phyloP scores from a whole-genome alignment of 2,888 invertebrate species.

The Andrena camellia region DNA sequence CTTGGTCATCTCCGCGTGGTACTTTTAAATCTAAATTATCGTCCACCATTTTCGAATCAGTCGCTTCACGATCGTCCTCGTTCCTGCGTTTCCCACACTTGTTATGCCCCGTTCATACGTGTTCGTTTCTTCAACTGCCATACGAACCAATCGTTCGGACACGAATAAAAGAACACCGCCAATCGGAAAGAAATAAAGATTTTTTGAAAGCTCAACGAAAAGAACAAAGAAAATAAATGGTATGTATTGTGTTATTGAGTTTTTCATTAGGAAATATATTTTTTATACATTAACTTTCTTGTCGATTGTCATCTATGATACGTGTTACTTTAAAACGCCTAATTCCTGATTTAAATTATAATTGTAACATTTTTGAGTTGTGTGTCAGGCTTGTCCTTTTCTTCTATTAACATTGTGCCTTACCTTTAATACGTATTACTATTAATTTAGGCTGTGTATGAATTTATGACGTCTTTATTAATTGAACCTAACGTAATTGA shows the following conservation, averaged over 20 bases:
- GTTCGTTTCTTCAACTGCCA: conserved; percentile 13
- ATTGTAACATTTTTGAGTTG: too few species aligned
- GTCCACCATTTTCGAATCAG: background rate
- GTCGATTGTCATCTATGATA: too few species aligned
- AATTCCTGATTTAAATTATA: too few species aligned
- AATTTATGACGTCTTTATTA: too few species aligned
- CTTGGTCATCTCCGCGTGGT: background rate
- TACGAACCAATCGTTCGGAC: conserved; percentile 9
- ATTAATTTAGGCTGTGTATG: too few species aligned
- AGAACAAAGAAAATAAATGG: background rate
- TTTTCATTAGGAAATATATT: too few species aligned
- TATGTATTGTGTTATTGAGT: background rate
- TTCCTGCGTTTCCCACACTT: background rate
- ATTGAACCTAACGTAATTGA: too few species aligned
- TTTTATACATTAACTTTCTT: too few species aligned
- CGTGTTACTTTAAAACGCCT: too few species aligned
- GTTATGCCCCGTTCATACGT: background rate
- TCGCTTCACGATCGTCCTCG: background rate
- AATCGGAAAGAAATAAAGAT: background rate
- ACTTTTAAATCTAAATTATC: background rate
- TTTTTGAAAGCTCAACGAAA: background rate
- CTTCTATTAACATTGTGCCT: too few species aligned
- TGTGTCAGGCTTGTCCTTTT: too few species aligned
- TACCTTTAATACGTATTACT: too few species aligned
- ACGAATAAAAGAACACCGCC: conserved; percentile 25